Evolutionary conservation across 2,797 vertebrate genomes (phyloP).

Genomic region (Rachycentron canadum): DNA sequence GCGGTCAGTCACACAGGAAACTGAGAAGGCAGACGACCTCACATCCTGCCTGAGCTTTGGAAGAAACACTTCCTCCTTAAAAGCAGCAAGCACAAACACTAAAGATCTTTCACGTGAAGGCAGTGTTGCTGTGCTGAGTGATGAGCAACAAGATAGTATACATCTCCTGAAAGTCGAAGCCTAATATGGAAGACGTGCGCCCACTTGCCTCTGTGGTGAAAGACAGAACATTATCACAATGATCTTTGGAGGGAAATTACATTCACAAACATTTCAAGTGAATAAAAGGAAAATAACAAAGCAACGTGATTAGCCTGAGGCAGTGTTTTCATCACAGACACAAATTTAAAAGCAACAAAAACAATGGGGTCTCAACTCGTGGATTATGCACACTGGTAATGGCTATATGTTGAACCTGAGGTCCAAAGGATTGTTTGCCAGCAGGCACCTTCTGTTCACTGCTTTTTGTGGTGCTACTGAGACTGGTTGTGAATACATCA

Average conservation of each 20-base stretch:
- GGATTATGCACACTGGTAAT: slow-evolving; percentile 50
- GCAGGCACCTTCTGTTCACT: slow-evolving; percentile 50
- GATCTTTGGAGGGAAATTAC: slow-evolving; percentile 63
- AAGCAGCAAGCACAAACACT: slow-evolving; percentile 54
- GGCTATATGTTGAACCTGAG: slow-evolving; percentile 66
- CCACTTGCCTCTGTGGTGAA: slow-evolving; percentile 14
- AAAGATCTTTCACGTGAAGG: slow-evolving; percentile 54
- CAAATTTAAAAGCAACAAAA: slow-evolving; percentile 38
- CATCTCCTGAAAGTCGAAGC: slow-evolving; percentile 32
- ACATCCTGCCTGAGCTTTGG: slow-evolving; percentile 81
- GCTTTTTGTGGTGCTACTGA: slow-evolving; percentile 41
- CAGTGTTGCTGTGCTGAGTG: slow-evolving; percentile 31
- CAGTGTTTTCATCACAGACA: slow-evolving; percentile 40
- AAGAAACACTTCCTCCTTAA: slow-evolving; percentile 75
- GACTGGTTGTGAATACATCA: slow-evolving; percentile 42
- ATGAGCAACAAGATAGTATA: slow-evolving; percentile 54
- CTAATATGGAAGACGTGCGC: slow-evolving; percentile 27
- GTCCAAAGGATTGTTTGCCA: slow-evolving; percentile 48
- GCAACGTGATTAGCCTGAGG: slow-evolving; percentile 42
- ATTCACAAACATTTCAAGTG: slow-evolving; percentile 69
- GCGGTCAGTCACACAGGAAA: slow-evolving; percentile 83
- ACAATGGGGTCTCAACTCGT: slow-evolving; percentile 11
- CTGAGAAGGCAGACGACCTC: slow-evolving; percentile 77
- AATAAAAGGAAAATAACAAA: slow-evolving; percentile 53
- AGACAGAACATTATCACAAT: slow-evolving; percentile 11